Base-by-base conservation (phyloP, 2,888 invertebrate species). In the Rhagium mordax region DNA sequence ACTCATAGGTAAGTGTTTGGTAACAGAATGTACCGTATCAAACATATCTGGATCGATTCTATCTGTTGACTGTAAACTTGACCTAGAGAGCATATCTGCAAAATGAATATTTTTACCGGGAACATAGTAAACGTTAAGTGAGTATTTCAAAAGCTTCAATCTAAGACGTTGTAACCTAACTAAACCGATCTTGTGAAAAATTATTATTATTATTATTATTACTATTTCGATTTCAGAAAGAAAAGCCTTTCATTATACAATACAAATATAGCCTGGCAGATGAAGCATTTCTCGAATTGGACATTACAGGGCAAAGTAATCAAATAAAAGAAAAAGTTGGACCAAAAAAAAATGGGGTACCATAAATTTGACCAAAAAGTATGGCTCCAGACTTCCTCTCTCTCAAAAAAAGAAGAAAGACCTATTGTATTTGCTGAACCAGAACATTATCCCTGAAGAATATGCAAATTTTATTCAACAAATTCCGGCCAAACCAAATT, bases 101-200 rank as follows among this genome's bases (percentile, higher is more conserved):
- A 79, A 77, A 59, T 78, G 78, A n/a, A 77, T 71, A 48, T 78
- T 24, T 77, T 79, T 77, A 47, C 74, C 74, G 15, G 78, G 74
- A 8, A 77, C 68, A 71, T 76, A 77, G 59, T 74, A 69, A 49
- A 78, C 55, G 41, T 72, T 51, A 3, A 73, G 29, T 15, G 65
- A 59, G 49, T 78, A 79, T 70, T 72, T 78, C 59, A 77, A 62
- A 8, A 79, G 33, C 74, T 76, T 76, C 18, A 78, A 41, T 68
- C 73, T 75, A 16, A 76, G 48, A 41, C 76, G 55, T 71, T 77
- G 77, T 47, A 77, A 49, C 57, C 75, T 74, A 59, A 57, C 16
- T 29, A 75, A 78, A n/a, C 69, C 70, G 29, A 64, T 70, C 3
- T 78, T 76, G 49, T 62, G 55, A 29, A 78, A 27, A 29, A 29